A percentile compares a stretch with the other conserved stretches of the same genome.
These are phyloP conservation scores for Caenorhabditis panamensis DNA, from an alignment of 2,888 invertebrate species.

Conservation along the genomic window DNA sequence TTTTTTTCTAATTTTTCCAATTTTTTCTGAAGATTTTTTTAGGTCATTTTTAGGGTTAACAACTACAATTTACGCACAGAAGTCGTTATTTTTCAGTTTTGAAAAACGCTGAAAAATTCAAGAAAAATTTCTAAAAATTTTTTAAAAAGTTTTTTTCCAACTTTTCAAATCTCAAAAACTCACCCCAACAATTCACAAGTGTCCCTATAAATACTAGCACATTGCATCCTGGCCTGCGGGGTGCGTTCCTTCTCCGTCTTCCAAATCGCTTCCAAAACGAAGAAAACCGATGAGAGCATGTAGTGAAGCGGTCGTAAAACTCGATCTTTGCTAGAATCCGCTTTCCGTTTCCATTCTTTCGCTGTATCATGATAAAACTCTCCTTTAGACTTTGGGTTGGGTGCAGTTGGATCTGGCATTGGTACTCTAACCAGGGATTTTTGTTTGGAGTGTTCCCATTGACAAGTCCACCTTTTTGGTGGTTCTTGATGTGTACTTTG, in stretches of 20 bases:
- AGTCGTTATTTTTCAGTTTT: no score
- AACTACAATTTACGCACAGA: not conserved
- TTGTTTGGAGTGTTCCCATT: slow-evolving; percentile 43
- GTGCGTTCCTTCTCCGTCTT: slow-evolving; percentile 32
- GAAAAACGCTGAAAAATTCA: no score
- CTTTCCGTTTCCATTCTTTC: slow-evolving; percentile 42
- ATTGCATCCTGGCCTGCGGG: slow-evolving; percentile 2
- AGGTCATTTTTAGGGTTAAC: no score
- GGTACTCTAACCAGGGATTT: slow-evolving; percentile 28
- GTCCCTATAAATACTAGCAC: slow-evolving; percentile 34
- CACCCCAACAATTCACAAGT: slow-evolving; percentile 42
- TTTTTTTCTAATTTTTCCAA: no score
- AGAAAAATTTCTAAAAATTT: no score
- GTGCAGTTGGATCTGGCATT: slow-evolving; percentile 21
- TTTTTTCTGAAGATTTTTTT: no score
- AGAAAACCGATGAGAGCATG: slow-evolving; percentile 45
- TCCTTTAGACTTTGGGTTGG: slow-evolving; percentile 15
- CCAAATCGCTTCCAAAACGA: slow-evolving; percentile 40
- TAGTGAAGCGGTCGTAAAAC: slow-evolving; percentile 37
- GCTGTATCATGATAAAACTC: slow-evolving; percentile 49
- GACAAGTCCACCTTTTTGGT: slow-evolving; percentile 25
- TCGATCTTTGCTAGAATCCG: slow-evolving; percentile 40
- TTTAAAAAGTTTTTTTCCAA: no score
- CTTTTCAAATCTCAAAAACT: not conserved
- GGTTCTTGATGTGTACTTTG: no score